Conservation (phyloP, 2,797 vertebrate species). For the Hyperoplus lanceolatus region DNA sequence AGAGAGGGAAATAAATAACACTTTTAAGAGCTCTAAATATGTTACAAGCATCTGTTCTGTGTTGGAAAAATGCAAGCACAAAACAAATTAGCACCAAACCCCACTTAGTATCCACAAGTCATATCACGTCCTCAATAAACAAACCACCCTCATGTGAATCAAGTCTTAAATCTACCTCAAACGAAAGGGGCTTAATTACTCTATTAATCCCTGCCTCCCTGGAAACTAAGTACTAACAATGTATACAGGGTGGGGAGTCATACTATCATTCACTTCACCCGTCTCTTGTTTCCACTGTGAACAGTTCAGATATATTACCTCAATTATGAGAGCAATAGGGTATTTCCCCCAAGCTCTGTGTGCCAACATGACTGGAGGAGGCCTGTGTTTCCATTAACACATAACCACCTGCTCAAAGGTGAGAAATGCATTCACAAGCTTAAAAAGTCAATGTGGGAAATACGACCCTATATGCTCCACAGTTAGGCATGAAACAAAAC, state of each 20-base stretch:
- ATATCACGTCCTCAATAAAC: constrained; percentile 72
- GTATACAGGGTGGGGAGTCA: constrained; percentile 64
- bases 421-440: constrained; percentile 57
- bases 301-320: constrained; percentile 76
- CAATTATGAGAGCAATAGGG: constrained; percentile 73
- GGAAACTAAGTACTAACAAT: constrained; percentile 63
- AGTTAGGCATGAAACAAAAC: constrained; percentile 32
- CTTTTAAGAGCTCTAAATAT: constrained; percentile 58
- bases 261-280: constrained; percentile 62
- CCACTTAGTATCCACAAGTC: constrained; percentile 50
- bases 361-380: constrained; percentile 52
- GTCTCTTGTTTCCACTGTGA: constrained; percentile 75
- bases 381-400: constrained; percentile 51
- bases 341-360: constrained; percentile 46
- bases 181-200: constrained; percentile 79
- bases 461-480: constrained; percentile 45
- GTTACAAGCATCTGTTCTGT: constrained; percentile 57
- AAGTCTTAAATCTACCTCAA: constrained; percentile 80
- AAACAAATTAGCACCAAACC: constrained; percentile 53
- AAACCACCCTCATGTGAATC: constrained; percentile 73
- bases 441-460: constrained; percentile 65
- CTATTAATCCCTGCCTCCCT: constrained; percentile 78
- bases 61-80: constrained; percentile 37
- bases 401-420: constrained; percentile 44
- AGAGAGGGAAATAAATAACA: constrained; percentile 18